Evolutionary conservation across 1,140 invertebrate genomes (phyloP).

Genomic region (Aphis gossypii): DNA sequence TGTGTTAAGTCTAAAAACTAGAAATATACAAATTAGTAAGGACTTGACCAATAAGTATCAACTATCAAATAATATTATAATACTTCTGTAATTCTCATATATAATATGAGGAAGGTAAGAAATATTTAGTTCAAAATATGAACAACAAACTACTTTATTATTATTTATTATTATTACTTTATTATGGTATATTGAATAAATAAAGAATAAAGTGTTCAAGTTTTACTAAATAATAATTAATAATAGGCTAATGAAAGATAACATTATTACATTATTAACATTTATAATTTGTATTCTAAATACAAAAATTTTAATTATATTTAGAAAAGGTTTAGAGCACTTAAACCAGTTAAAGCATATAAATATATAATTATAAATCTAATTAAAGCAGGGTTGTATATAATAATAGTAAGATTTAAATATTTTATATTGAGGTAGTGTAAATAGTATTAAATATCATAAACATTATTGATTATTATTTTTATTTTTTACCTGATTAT

Average conservation of each 20-base stretch:
- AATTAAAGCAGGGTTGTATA: not conserved
- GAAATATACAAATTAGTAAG: too few species aligned
- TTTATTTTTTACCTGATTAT: constrained; percentile 77
- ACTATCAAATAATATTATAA: too few species aligned
- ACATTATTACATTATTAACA: not conserved
- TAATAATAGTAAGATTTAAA: not conserved
- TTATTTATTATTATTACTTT: too few species aligned
- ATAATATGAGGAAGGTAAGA: too few species aligned
- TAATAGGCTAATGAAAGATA: not conserved
- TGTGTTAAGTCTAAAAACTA: too few species aligned
- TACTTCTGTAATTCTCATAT: too few species aligned
- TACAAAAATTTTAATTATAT: not conserved
- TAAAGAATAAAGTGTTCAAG: too few species aligned
- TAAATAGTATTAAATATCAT: not conserved
- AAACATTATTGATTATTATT: not conserved
- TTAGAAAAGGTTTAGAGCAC: not conserved
- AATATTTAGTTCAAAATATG: too few species aligned
- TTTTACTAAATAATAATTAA: not conserved
- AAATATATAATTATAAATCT: not conserved
- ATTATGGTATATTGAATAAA: too few species aligned
- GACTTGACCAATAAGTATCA: too few species aligned
- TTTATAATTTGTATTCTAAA: not conserved
- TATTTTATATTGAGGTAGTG: not conserved
- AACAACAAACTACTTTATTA: too few species aligned
- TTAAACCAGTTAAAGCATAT: not conserved